Conservation (phyloP, 2,113 vertebrate genomes). For the Pygoscelis antarcticus region DNA sequence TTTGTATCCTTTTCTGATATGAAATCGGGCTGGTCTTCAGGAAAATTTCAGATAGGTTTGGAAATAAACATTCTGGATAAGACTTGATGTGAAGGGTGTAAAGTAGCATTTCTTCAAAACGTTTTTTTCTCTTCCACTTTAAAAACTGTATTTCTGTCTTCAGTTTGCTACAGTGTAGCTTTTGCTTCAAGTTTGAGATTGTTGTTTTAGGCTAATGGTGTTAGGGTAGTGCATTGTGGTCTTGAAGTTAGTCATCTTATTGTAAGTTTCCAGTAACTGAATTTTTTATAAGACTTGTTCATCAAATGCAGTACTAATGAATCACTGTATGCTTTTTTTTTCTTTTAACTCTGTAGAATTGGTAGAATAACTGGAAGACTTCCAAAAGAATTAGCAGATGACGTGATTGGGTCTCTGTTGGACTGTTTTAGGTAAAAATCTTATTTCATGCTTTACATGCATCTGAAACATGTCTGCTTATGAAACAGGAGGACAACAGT, state of each 20-base stretch:
- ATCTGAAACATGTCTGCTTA: not conserved
- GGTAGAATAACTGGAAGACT: conserved; percentile 93
- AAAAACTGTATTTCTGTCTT: not conserved
- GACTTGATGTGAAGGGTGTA: not conserved
- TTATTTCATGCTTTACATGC: not conserved
- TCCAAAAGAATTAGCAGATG: conserved; percentile 91
- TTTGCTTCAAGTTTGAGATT: not conserved
- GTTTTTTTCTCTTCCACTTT: not conserved
- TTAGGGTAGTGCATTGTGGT: not conserved
- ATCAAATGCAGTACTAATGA: not conserved
- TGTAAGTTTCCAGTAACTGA: not conserved
- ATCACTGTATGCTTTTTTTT: not conserved
- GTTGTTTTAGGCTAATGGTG: not conserved
- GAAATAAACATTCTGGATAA: not conserved
- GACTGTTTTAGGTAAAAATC: conserved; percentile 89
- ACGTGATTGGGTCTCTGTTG: conserved; percentile 92
- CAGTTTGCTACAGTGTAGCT: not conserved
- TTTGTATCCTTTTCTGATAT: not conserved
- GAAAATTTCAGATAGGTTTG: not conserved
- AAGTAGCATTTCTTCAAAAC: not conserved
- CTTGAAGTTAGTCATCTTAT: not conserved
- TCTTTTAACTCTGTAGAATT: conserved; percentile 74
- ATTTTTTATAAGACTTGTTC: not conserved
- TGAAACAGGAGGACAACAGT: not conserved
- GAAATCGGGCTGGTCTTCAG: not conserved